Evolutionary conservation across 2,113 vertebrate genomes (phyloP).

Genomic region (Larimichthys crocea): DNA sequence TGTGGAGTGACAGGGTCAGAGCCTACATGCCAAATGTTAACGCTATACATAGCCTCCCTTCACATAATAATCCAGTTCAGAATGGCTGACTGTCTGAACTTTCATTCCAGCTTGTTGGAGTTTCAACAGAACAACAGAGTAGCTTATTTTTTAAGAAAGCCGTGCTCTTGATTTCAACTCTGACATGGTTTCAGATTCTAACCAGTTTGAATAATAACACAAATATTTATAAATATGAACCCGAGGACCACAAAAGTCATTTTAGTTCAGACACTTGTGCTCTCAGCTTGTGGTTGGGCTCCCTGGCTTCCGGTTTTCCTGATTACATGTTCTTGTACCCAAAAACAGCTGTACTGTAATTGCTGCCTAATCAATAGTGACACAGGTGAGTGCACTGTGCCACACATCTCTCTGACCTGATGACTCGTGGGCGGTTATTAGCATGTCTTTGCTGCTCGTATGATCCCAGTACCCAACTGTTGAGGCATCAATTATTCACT

Average conservation of each 20-base stretch:
- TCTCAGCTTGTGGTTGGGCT: slow-evolving; percentile 12
- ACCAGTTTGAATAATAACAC: background rate
- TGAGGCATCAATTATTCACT: slow-evolving; percentile 65
- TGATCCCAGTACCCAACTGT: slow-evolving; percentile 42
- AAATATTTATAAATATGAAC: background rate
- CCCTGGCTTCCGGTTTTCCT: slow-evolving; percentile 10
- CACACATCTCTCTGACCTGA: slow-evolving; percentile 39
- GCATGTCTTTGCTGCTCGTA: slow-evolving; percentile 48
- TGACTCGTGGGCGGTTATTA: slow-evolving; percentile 34
- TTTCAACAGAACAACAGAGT: background rate
- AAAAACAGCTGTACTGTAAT: slow-evolving; percentile 47
- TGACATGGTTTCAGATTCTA: slow-evolving; percentile 5
- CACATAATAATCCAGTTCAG: background rate
- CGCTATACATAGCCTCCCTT: background rate
- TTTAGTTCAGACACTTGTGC: background rate
- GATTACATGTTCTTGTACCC: slow-evolving; percentile 29
- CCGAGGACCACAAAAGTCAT: background rate
- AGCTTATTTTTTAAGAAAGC: background rate
- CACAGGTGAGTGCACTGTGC: slow-evolving; percentile 30
- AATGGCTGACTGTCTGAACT: background rate
- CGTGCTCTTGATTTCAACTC: slow-evolving; percentile 7
- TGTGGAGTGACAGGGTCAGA: slow-evolving; percentile 6
- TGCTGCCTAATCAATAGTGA: slow-evolving; percentile 46
- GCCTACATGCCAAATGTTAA: background rate
- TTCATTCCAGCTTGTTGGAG: background rate